Percentiles rank a stretch among this genome's conserved stretches.
Conservation (phyloP, 2,113 vertebrate genomes). For the Platysteira castanea region DNA sequence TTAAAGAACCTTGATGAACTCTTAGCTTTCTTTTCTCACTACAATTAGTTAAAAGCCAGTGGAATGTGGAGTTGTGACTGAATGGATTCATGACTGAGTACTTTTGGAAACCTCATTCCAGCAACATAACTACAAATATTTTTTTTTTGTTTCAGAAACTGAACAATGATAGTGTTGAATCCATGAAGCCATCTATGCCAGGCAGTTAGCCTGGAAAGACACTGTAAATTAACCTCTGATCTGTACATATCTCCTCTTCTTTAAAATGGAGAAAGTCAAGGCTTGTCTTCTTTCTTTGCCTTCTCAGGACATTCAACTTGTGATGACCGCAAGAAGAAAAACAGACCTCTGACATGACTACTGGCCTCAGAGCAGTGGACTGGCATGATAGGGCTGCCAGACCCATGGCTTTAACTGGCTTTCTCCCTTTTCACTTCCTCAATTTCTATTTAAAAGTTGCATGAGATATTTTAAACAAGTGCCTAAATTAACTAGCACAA, state of each 20-base stretch:
- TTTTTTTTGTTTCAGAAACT: background rate
- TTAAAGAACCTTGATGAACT: background rate
- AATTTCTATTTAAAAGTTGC: background rate
- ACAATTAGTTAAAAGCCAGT: background rate
- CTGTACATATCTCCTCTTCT: too few relatives aligned
- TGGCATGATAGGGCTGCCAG: fast-evolving
- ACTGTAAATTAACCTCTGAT: background rate
- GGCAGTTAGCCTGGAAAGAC: background rate
- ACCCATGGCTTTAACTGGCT: background rate
- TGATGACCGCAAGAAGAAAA: background rate
- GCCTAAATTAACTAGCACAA: background rate
- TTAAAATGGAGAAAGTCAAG: background rate
- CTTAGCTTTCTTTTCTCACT: background rate
- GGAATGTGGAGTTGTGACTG: background rate
- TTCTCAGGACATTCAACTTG: background rate
- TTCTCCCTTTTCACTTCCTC: background rate
- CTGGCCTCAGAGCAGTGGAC: background rate
- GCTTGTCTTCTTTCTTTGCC: background rate
- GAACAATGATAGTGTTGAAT: background rate
- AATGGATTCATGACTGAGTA: background rate
- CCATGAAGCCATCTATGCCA: background rate
- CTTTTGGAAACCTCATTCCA: background rate
- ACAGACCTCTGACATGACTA: background rate
- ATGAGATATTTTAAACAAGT: background rate
- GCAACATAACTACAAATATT: background rate